These are phyloP conservation scores for Zophobas atratus DNA, from an alignment of 1,140 invertebrate species.

Conservation along the genomic window DNA sequence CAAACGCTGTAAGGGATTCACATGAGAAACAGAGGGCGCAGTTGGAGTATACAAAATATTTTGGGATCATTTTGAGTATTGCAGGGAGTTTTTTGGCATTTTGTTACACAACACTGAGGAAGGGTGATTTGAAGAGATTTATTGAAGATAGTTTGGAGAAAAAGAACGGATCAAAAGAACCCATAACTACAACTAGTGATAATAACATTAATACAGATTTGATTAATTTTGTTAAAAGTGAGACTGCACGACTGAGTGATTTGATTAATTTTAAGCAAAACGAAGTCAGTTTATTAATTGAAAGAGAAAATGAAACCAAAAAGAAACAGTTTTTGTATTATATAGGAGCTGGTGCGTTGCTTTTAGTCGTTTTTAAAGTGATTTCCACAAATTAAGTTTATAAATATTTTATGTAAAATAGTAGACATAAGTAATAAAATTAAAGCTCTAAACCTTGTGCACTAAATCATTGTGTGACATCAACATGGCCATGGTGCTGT, in stretches of 20 bases:
- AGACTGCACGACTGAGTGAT: constrained; percentile 10
- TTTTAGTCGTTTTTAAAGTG: constrained; percentile 15
- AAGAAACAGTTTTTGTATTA: constrained; percentile 25
- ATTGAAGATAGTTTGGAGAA: constrained; percentile 58
- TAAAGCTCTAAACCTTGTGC: constrained; percentile 1
- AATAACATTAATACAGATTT: constrained; percentile 12
- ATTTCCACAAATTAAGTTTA: constrained; percentile 13
- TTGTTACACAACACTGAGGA: constrained; percentile 61
- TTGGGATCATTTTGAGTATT: constrained; percentile 80
- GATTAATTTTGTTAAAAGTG: constrained; percentile 11
- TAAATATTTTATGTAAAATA: background rate
- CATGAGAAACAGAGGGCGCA: constrained; percentile 82
- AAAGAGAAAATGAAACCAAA: constrained; percentile 12
- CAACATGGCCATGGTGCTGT: constrained; percentile 71
- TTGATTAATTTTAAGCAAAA: constrained; percentile 9
- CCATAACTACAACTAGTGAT: background rate
- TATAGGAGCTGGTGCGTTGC: constrained; percentile 10
- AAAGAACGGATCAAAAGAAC: background rate
- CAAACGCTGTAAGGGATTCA: constrained; percentile 76
- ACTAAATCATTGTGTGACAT: constrained; percentile 24
- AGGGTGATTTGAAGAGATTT: constrained; percentile 64
- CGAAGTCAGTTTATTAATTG: background rate
- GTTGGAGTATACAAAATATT: constrained; percentile 82
- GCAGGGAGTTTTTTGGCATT: constrained; percentile 74
- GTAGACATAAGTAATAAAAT: constrained; percentile 29